Evolutionary conservation across 1,140 invertebrate genomes (phyloP), one percentile per base, ranked within the genome.

Genomic region (Pectinophora gossypiella): DNA sequence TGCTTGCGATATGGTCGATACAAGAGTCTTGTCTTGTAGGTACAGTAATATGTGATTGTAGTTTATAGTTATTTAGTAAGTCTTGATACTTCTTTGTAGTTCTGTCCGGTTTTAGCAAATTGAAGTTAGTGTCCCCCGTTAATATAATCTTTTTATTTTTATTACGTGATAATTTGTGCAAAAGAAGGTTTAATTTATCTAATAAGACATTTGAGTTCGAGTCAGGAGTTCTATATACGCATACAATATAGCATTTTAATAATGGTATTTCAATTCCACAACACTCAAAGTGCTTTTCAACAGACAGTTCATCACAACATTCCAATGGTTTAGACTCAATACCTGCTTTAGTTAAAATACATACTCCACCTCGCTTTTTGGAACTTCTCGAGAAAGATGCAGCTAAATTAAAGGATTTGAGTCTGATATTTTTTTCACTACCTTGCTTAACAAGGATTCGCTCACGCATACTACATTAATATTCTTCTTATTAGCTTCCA

Each of bases 11-110:
- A 19, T 48, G 32, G n/a, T 48, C 46, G 16, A 48, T 16, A 3
- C 27, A 32, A 32, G 32, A 32, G 46, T 48, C 15, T 35, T 20
- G 12, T 22, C 43, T 45, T 7, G 43, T 45, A n/a, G 43, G 43
- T 16, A 12, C 19, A 3, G 19, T 45, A 4, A 45, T 45, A n/a
- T 45, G 18, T 9, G 21, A n/a, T 12, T 45, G 2, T 21, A 45
- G 12, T 3, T 22, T 22, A 45, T 45, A n/a, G 15, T 12, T 20
- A n/a, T 6, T 45, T 9, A 12, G 13, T 21, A 45, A 2, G 19
- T 45, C 43, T 5, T n/a, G 12, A 1, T 20, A 15, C 10, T 20
- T 10, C 5, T 20, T 22, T 3, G 43, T 16, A 10, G 18, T 45
- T 6, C 4, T 45, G n/a, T 12, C 15, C n/a, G 10, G 7, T 21